Base-by-base conservation (phyloP, 2,797 vertebrate species). In the Astyanax mexicanus region DNA sequence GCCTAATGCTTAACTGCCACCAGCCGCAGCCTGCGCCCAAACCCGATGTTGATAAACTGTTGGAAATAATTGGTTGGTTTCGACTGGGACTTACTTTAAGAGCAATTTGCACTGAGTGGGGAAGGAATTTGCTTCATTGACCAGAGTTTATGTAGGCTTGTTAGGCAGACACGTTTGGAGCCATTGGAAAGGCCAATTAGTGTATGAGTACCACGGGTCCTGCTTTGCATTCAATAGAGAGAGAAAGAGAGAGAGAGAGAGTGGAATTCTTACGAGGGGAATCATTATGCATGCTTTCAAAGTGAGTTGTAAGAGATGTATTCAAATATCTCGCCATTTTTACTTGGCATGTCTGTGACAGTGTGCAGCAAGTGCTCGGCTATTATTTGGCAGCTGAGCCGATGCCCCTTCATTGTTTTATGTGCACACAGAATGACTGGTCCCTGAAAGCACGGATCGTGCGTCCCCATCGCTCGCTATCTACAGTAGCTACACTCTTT, bases 101-200 rank as follows among this genome's bases (percentile, higher is more conserved):
- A 78, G 68, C 76, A 80, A 80, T 82, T 85, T 86, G 74, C 80
- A 72, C 67, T 51, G 62, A 84, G 74, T 67, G 68, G 62, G 57
- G 61, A 72, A 84, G 69, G 69, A 84, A 84, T 81, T 80, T 84
- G 75, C 78, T 77, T 81, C 62, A 78, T 75, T 81, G 76, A 69
- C 68, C 67, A 52, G 54, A 68, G 61, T 74, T 74, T 74, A 78
- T 84, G 77, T 75, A 51, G 42, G 72, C 57, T 64, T 73, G 80
- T 76, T 84, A 60, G 40, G 45, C n/a, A 66, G 61, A 61, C 58
- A 69, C 70, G 47, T 78, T 81, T 76, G 70, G 60, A 69, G 67
- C 54, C 29, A 35, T 37, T 47, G 55, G 40, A 69, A 77, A 78
- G 51, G 38, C 60, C 40, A 69, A 73, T 69, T 78, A 82, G n/a